These are phyloP conservation scores for Machimus rusticus DNA, from an alignment of 2,888 invertebrate species.

Conservation along the genomic window DNA sequence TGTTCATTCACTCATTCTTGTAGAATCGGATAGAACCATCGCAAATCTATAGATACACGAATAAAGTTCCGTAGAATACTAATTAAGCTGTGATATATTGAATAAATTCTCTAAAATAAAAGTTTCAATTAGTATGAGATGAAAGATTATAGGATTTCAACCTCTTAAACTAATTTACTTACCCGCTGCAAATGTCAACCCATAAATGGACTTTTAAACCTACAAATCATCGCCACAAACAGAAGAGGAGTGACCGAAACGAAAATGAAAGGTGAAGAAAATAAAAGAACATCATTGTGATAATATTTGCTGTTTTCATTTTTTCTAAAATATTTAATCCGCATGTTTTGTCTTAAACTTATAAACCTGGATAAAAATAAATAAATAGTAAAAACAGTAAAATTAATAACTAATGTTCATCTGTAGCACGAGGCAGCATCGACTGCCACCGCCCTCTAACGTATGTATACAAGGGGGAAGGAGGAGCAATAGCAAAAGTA, in stretches of 20 bases:
- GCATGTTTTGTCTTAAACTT: conserved; percentile 17
- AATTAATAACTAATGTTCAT: conserved; percentile 33
- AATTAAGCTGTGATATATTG: too few relatives aligned
- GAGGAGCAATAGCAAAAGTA: neutral
- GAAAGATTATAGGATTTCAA: too few relatives aligned
- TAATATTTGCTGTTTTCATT: conserved; percentile 31
- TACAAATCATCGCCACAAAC: neutral
- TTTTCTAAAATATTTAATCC: conserved; percentile 23
- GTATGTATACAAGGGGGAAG: neutral
- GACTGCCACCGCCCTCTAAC: neutral
- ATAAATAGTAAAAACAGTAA: conserved; percentile 40
- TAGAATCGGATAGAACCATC: too few relatives aligned
- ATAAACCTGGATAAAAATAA: conserved; percentile 39
- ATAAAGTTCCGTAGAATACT: too few relatives aligned
- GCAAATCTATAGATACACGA: too few relatives aligned
- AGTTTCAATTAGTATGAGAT: too few relatives aligned
- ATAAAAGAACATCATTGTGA: conserved; percentile 9
- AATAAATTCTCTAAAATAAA: too few relatives aligned
- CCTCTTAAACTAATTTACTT: neutral
- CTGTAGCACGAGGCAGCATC: neutral
- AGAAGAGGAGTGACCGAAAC: neutral
- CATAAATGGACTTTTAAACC: neutral
- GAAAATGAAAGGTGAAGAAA: conserved; percentile 19
- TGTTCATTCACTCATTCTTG: too few relatives aligned
- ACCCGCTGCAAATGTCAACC: neutral